Base-by-base conservation (phyloP, 2,113 vertebrate genomes). In the Microcebus griseorufus region DNA sequence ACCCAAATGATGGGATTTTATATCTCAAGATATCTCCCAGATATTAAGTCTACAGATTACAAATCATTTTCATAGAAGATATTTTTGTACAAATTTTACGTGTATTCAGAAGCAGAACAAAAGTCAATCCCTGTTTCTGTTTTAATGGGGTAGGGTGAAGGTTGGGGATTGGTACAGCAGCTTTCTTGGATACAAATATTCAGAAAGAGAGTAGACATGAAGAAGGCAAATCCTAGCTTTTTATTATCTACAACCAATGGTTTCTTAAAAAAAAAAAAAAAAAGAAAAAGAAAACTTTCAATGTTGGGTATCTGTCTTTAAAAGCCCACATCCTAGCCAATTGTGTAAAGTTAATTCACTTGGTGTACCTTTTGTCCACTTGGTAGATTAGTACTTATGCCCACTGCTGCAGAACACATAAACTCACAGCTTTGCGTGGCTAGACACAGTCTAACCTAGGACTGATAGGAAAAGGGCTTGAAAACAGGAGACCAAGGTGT, bases 21-120 rank as follows among this genome's bases (percentile, higher is more conserved):
- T 98, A 99, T 98, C 97, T 98, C 98, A 98, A 98, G 98, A 98
- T 97, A 98, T 98, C 98, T 99, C 97, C 97, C 97, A 98, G 97
- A 97, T 97, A 95, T 62, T 95, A 98, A 98, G 97, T 98, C 97
- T 97, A 98, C 98, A 98, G 98, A 98, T 98, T 48, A 48, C 48
- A 48, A 48, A 48, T 48, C 48, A 48, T 48, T 48, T 48, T 48
- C 48, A 48, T 48, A 48, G 48, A 48, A 11, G 48, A 48, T 48
- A 48, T 48, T 48, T 48, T 48, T 48, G 48, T 48, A 48, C 48
- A 48, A 48, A 48, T 48, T 48, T 48, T 48, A 48, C 10, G 2
- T 48, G 48, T 48, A 48, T 48, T 48, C 48, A 48, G 48, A 11
- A 48, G 9, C n/a, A 88, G 98, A 97, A 97, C 96, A 96, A 80